phyloP scores from a whole-genome alignment of 2,888 invertebrate species.

The Limnephilus auricula region DNA sequence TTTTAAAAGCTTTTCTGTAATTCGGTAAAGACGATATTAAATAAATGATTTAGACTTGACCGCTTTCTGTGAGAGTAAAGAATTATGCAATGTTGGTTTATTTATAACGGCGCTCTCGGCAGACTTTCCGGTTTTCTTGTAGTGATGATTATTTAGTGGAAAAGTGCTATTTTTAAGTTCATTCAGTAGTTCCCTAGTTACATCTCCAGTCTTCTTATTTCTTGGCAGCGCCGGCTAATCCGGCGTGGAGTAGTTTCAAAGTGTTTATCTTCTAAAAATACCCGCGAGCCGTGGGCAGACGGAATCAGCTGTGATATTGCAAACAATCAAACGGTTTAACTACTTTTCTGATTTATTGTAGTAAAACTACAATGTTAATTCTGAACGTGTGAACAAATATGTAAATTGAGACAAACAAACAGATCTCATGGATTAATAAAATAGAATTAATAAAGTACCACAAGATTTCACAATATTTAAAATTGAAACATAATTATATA shows the following conservation, averaged over 20 bases:
- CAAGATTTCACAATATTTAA: no score
- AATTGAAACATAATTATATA: no score
- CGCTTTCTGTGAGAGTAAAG: background rate
- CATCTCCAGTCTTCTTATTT: background rate
- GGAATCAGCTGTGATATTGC: constrained; percentile 13
- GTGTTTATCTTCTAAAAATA: constrained; percentile 43
- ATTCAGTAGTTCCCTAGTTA: constrained; percentile 10
- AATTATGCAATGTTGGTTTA: constrained; percentile 14
- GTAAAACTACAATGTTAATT: background rate
- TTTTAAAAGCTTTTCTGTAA: background rate
- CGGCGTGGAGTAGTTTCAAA: background rate
- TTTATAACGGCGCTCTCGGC: background rate
- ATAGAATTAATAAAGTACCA: no score
- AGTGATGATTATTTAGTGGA: constrained; percentile 15
- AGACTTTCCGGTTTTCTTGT: background rate
- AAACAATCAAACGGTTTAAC: constrained; percentile 19
- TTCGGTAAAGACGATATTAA: background rate
- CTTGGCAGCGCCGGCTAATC: constrained; percentile 24
- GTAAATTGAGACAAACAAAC: background rate
- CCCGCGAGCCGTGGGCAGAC: background rate
- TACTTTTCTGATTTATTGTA: background rate
- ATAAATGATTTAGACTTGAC: no score
- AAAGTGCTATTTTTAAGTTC: constrained; percentile 34
- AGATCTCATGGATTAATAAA: background rate
- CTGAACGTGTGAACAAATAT: background rate